A percentile compares a stretch with the other conserved stretches of the same genome.
phyloP scores from a whole-genome alignment of 2,888 invertebrate species.

The Chrysotoxum bicinctum region DNA sequence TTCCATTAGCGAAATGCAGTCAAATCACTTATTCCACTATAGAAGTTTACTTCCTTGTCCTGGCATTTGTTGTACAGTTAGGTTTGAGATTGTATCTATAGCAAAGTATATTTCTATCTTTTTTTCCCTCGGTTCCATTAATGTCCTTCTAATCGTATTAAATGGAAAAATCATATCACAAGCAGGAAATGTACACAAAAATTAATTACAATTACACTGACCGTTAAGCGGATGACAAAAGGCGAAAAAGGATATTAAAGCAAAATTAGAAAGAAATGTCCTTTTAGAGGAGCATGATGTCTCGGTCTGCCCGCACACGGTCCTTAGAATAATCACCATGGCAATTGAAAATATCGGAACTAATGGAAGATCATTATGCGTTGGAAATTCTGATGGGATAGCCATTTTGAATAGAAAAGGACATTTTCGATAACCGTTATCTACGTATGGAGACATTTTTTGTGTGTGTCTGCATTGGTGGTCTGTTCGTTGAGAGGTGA shows the following conservation, averaged over 20 bases:
- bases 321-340: slow-evolving; percentile 35
- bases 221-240: slow-evolving; percentile 72
- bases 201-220: slow-evolving; percentile 72
- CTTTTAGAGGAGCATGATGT: neutral
- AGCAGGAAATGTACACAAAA: slow-evolving; percentile 71
- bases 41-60: neutral
- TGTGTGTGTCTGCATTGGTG: neutral
- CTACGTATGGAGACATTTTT: slow-evolving; percentile 35
- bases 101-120: slow-evolving; percentile 1
- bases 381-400: neutral
- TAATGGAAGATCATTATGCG: slow-evolving; percentile 55
- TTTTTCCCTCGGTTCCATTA: slow-evolving; percentile 44
- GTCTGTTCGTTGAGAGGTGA: neutral
- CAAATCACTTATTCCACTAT: slow-evolving; percentile 57
- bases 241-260: slow-evolving; percentile 60
- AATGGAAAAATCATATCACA: slow-evolving; percentile 71
- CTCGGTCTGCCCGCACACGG: neutral
- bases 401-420: slow-evolving; percentile 13
- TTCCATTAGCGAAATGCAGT: slow-evolving; percentile 65
- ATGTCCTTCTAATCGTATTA: slow-evolving; percentile 72
- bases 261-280: slow-evolving; percentile 42
- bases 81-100: neutral
- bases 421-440: slow-evolving; percentile 26
- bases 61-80: neutral
- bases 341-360: slow-evolving; percentile 41